A percentile compares a stretch with the other conserved stretches of the same genome.
phyloP scores from a whole-genome alignment of 2,113 vertebrate genomes.

The Grammomys surdaster region DNA sequence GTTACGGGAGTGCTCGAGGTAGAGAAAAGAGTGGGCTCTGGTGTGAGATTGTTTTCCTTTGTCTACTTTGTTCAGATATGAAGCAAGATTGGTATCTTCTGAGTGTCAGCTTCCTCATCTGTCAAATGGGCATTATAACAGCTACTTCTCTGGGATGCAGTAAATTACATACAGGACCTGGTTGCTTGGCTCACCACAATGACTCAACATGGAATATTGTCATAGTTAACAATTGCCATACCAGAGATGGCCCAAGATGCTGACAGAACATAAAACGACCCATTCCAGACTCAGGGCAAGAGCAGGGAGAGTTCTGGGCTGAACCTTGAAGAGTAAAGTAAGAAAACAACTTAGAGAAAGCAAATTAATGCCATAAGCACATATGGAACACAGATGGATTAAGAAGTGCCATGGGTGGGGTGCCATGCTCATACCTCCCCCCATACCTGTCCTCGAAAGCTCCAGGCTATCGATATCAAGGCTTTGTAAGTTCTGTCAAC shows the following conservation, averaged over 20 bases:
- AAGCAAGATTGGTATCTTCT: background rate
- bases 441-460: background rate
- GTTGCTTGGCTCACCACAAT: background rate
- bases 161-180: background rate
- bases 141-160: background rate
- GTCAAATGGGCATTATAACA: background rate
- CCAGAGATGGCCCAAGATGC: background rate
- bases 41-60: background rate
- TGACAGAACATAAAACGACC: background rate
- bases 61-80: background rate
- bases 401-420: background rate
- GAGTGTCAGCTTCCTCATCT: background rate
- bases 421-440: background rate
- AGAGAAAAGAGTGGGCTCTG: background rate
- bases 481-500: background rate
- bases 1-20: fast-evolving
- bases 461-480: background rate
- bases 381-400: background rate
- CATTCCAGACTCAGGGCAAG: background rate
- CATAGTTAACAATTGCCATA: fast-evolving
- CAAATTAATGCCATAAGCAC: background rate
- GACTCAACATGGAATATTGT: background rate
- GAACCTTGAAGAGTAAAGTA: background rate
- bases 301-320: background rate
- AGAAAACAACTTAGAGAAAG: background rate